These are phyloP conservation scores for Cactoblastis cactorum DNA, from an alignment of 2,888 invertebrate species.

Conservation along the genomic window DNA sequence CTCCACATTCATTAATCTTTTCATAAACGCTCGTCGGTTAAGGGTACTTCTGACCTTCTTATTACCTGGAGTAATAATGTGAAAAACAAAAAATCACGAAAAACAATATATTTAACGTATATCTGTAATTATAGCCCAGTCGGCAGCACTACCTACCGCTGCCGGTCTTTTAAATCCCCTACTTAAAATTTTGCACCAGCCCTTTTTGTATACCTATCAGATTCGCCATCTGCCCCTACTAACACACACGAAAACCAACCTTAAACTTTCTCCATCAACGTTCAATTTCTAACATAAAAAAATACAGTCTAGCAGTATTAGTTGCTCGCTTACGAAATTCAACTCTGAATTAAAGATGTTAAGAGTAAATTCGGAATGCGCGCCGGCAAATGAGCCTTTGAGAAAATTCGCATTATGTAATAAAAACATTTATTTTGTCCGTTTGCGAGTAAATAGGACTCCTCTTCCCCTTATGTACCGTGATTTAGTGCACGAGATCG, in stretches of 20 bases:
- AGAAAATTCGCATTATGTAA: slow-evolving; percentile 77
- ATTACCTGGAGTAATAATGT: too few relatives aligned
- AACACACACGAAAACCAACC: slow-evolving; percentile 35
- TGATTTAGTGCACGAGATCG: slow-evolving; percentile 77
- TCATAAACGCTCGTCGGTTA: too few relatives aligned
- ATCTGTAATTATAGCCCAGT: slow-evolving; percentile 27
- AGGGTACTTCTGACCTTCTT: too few relatives aligned
- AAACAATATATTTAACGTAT: too few relatives aligned
- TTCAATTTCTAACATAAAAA: slow-evolving; percentile 29
- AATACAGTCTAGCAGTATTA: slow-evolving; percentile 24
- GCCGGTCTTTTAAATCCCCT: slow-evolving; percentile 65
- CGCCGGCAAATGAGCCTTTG: slow-evolving; percentile 52
- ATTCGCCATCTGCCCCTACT: slow-evolving; percentile 42
- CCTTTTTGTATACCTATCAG: slow-evolving; percentile 72
- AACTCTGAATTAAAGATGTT: slow-evolving; percentile 30
- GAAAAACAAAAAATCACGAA: too few relatives aligned
- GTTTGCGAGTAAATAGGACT: slow-evolving; percentile 74
- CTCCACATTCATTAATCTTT: too few relatives aligned
- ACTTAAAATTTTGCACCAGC: slow-evolving; percentile 74
- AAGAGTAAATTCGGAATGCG: slow-evolving; percentile 31
- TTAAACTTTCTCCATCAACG: slow-evolving; percentile 28
- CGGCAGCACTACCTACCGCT: slow-evolving; percentile 44
- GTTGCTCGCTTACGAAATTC: slow-evolving; percentile 31
- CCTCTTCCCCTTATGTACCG: slow-evolving; percentile 74
- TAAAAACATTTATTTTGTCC: slow-evolving; percentile 78